Conservation (phyloP, 2,797 vertebrate genomes). For the Syndactyla subalaris region DNA sequence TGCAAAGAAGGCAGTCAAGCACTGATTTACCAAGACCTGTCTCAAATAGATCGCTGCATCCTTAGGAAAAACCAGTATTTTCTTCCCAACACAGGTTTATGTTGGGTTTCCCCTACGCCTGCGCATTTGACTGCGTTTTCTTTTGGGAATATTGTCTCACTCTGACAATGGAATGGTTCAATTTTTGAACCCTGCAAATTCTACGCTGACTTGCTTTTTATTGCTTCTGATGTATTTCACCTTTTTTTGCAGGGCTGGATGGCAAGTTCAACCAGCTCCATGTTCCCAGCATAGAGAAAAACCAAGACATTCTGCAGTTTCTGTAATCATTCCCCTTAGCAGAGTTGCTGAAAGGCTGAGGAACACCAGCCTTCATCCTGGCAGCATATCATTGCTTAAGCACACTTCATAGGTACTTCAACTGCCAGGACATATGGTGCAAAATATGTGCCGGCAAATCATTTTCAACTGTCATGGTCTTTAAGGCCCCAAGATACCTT, state of each 20-base stretch:
- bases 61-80: neutral
- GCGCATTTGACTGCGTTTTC: neutral
- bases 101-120: neutral
- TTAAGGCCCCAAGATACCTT: neutral
- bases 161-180: neutral
- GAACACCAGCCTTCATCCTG: neutral
- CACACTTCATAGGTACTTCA: slow-evolving; percentile 12
- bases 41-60: slow-evolving; percentile 20
- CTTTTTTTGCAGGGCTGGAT: neutral
- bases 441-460: neutral
- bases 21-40: slow-evolving; percentile 19
- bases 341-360: slow-evolving; percentile 7
- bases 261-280: neutral
- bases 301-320: neutral
- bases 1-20: slow-evolving; percentile 31
- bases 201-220: neutral
- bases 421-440: slow-evolving; percentile 15
- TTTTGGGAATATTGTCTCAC: neutral
- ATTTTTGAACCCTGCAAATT: neutral
- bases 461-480: neutral
- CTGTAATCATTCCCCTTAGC: neutral
- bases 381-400: neutral
- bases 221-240: neutral
- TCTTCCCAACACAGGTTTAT: neutral
- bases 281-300: neutral